Conservation (phyloP, 2,888 invertebrate species). For the Eupithecia centaureata region DNA sequence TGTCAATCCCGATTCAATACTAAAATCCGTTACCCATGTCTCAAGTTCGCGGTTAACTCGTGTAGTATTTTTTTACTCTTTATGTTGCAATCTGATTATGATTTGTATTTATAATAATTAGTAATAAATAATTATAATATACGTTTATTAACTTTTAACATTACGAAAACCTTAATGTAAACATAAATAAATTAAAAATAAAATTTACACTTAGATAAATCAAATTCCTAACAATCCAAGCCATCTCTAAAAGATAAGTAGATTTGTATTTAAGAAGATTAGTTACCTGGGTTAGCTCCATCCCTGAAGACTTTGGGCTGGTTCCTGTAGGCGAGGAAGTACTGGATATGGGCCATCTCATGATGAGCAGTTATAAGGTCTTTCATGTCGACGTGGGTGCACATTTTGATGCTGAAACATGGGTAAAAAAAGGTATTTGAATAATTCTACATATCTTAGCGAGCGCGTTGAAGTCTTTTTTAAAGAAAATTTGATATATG, state of each 20-base stretch:
- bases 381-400: slow-evolving; percentile 92
- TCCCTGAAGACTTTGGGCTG: slow-evolving; percentile 94
- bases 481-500: neutral
- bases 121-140: no score
- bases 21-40: neutral
- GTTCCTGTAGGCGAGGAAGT: slow-evolving; percentile 92
- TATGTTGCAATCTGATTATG: neutral
- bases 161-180: no score
- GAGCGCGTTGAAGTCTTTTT: slow-evolving; percentile 1
- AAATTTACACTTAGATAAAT: no score
- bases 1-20: no score
- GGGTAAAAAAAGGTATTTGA: neutral
- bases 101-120: no score
- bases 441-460: neutral
- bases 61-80: neutral
- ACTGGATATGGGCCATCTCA: slow-evolving; percentile 96
- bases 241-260: neutral
- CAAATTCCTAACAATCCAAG: no score
- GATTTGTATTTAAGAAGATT: neutral
- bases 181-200: no score
- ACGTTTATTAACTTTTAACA: no score
- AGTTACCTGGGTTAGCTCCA: slow-evolving; percentile 96
- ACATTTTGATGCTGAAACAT: slow-evolving; percentile 91
- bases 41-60: neutral
- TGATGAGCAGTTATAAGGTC: slow-evolving; percentile 95